Evolutionary conservation across 2,797 vertebrate genomes (phyloP).

Genomic region (Myiotriccus ornatus): DNA sequence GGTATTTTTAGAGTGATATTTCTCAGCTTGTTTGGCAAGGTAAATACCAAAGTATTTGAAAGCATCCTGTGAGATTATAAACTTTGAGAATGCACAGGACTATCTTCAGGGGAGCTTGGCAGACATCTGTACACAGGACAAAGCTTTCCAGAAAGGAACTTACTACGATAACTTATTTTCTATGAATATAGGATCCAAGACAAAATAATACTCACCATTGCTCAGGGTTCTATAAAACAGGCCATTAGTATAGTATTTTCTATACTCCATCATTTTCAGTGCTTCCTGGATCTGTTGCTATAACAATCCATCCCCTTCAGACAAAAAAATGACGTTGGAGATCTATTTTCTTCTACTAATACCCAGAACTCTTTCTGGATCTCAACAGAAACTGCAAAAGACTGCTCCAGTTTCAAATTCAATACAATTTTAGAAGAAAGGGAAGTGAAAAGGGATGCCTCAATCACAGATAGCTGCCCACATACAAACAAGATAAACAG

Average conservation of each 20-base stretch:
- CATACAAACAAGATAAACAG: neutral
- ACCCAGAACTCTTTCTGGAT: neutral
- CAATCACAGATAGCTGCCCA: neutral
- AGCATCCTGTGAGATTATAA: neutral
- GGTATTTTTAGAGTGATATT: slow-evolving; percentile 19
- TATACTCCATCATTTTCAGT: neutral
- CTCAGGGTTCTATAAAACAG: neutral
- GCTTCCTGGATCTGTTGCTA: neutral
- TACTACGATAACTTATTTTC: neutral
- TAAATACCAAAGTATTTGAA: neutral
- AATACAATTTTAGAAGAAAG: neutral
- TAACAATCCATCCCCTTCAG: neutral
- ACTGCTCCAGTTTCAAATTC: neutral
- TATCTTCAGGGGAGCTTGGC: neutral
- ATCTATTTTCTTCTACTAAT: neutral
- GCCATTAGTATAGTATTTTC: neutral
- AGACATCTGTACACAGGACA: neutral
- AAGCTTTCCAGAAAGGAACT: neutral
- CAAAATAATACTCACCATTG: neutral
- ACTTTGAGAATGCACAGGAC: neutral
- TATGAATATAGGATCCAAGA: neutral
- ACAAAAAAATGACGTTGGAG: neutral
- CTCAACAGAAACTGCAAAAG: neutral
- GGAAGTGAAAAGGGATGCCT: neutral
- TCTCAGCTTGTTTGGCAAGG: slow-evolving; percentile 7